Base-by-base conservation (phyloP, 2,113 vertebrate species). In the Centrocercus urophasianus region DNA sequence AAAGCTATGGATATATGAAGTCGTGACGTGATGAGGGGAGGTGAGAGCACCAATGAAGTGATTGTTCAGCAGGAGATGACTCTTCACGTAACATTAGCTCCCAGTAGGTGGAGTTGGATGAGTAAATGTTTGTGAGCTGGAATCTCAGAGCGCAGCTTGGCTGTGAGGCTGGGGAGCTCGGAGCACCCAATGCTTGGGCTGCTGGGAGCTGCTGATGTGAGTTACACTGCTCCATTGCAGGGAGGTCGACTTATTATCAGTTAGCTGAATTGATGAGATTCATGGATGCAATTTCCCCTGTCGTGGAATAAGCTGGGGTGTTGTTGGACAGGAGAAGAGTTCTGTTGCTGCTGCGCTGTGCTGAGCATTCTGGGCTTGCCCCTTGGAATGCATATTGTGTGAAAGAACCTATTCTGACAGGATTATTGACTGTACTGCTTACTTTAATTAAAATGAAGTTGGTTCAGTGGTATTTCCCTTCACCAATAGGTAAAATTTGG, bases 291-390 rank as follows among this genome's bases (percentile, higher is more conserved):
- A 19, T 56, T 36, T 61, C 56, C 22, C 38, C 16, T 50, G 42
- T 17, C 40, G 14, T 42, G 66, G 60, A 45, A 54, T 24, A 40
- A 54, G 54, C 38, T 14, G 28, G 13, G 64, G 13, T 18, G 16
- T 2, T n/a, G 2, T 18, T 42, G 30, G 19, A 60, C 4, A 57
- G 43, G 32, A 38, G 30, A 4, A 27, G 38, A 72, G 48, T 52
- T 59, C 45, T 20, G 47, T 32, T 28, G 34, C 47, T 47, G 42
- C 16, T 1, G 4, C 0, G 0, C 30, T 0, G 0, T 8, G n/a
- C 10, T 34, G 47, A 20, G 32, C 1, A 0, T 52, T 28, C 36
- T 59, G 72, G 40, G 32, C 32, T 69, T 65, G 43, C 10, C 14
- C 4, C 40, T 18, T 15, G 11, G 17, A 28, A 25, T n/a, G 22